phyloP scores from a whole-genome alignment of 2,888 invertebrate species.

The Protonemura montana region DNA sequence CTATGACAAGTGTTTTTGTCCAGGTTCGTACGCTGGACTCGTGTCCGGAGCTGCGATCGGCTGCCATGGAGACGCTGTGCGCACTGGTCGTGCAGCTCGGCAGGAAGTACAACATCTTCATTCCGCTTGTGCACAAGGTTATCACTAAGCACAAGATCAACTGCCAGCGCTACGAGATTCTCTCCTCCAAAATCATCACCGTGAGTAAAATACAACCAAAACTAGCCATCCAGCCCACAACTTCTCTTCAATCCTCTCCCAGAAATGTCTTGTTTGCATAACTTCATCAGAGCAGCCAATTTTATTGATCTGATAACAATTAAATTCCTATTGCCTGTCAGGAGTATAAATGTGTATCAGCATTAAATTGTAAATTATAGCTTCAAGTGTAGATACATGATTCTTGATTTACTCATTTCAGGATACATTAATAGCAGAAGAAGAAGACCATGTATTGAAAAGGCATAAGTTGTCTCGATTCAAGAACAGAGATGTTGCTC shows the following conservation, averaged over 20 bases:
- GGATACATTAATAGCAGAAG: slow-evolving; percentile 75
- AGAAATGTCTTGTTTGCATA: no score
- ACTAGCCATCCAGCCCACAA: no score
- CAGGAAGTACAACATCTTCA: slow-evolving; percentile 89
- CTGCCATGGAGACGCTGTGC: slow-evolving; percentile 91
- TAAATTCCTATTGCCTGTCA: no score
- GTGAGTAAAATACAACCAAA: no score
- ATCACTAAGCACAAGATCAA: slow-evolving; percentile 80
- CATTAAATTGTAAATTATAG: no score
- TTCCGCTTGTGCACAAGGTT: slow-evolving; percentile 88
- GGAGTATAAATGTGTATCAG: no score
- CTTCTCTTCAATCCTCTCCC: no score
- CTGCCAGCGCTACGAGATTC: slow-evolving; percentile 78
- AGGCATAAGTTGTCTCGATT: slow-evolving; percentile 71
- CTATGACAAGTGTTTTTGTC: neutral
- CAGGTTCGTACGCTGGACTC: slow-evolving; percentile 82
- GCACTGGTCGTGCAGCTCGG: slow-evolving; percentile 88
- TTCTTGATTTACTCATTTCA: slow-evolving; percentile 50
- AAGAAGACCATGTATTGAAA: slow-evolving; percentile 73
- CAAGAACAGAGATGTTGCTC: slow-evolving; percentile 75
- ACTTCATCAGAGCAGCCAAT: no score
- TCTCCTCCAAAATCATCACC: slow-evolving; percentile 75
- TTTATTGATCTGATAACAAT: no score
- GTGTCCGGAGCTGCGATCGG: slow-evolving; percentile 75
- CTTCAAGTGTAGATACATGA: no score